These are phyloP conservation scores for Chroicocephalus ridibundus DNA, from an alignment of 2,113 vertebrate genomes.

Conservation along the genomic window DNA sequence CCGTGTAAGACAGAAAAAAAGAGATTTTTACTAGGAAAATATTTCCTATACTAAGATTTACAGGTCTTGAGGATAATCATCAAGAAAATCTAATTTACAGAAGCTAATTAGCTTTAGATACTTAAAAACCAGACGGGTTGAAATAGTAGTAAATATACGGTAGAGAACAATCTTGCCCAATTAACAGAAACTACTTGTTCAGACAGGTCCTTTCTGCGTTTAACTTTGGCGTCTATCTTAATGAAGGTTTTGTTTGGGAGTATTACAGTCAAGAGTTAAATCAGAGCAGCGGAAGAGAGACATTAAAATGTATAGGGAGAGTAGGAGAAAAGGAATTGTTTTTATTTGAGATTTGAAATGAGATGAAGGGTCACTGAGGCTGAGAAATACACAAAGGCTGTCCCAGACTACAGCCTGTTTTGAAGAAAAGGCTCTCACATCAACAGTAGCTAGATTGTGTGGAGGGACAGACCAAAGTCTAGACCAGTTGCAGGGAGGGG, in stretches of 20 bases:
- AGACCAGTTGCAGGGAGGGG: background rate
- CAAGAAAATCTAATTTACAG: conserved; percentile 4
- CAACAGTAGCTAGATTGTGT: conserved; percentile 47
- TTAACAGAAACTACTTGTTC: conserved; percentile 39
- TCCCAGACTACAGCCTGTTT: conserved; percentile 15
- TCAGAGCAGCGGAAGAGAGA: conserved; percentile 24
- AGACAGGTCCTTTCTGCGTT: conserved; percentile 8
- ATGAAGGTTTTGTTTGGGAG: conserved; percentile 36
- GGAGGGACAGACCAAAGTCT: conserved; percentile 10
- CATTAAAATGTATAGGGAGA: conserved; percentile 25
- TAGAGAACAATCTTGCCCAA: conserved; percentile 20
- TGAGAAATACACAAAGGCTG: conserved; percentile 42
- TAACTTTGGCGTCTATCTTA: conserved; percentile 33
- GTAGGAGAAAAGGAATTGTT: conserved; percentile 14
- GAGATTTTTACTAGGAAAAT: background rate
- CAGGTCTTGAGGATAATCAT: background rate
- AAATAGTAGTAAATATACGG: background rate
- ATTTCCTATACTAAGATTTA: background rate
- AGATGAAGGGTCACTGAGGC: conserved; percentile 12
- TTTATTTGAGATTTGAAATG: conserved; percentile 44
- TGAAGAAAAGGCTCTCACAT: conserved; percentile 23
- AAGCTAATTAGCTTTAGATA: conserved; percentile 30
- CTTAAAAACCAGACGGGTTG: conserved; percentile 24
- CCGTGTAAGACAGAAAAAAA: background rate
- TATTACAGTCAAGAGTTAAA: conserved; percentile 49